Percentiles rank a stretch among this genome's conserved stretches.
Conservation (phyloP, 2,888 invertebrate species). For the Cylindroiulus punctatus region DNA sequence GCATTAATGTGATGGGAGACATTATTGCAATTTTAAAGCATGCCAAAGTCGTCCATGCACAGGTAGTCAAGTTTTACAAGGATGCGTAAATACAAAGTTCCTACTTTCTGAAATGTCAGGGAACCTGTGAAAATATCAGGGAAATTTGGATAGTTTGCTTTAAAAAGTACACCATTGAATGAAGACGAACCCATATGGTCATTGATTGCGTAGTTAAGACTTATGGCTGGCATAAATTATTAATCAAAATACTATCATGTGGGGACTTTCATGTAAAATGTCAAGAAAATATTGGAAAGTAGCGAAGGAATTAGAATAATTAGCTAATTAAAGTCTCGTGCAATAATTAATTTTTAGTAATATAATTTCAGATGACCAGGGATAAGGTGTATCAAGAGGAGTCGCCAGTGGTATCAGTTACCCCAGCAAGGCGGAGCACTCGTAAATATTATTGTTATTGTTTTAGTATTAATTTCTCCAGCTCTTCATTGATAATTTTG, state of each 20-base stretch:
- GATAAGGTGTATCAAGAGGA: slow-evolving; percentile 51
- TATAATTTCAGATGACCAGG: slow-evolving; percentile 32
- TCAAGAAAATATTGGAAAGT: too few species aligned
- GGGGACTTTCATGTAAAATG: too few species aligned
- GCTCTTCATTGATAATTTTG: background rate
- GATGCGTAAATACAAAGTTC: too few species aligned
- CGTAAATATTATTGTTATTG: slow-evolving; percentile 14
- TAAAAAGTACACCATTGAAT: too few species aligned
- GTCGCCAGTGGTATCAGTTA: slow-evolving; percentile 20
- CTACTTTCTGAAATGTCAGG: too few species aligned
- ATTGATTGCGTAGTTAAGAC: too few species aligned
- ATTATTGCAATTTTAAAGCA: slow-evolving; percentile 75
- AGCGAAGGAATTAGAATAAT: too few species aligned
- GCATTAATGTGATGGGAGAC: slow-evolving; percentile 77
- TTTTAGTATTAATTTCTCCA: background rate
- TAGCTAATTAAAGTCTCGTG: too few species aligned
- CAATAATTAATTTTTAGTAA: background rate
- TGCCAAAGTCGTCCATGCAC: slow-evolving; percentile 71
- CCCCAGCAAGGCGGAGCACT: slow-evolving; percentile 67
- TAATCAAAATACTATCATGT: too few species aligned
- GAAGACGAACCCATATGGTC: too few species aligned
- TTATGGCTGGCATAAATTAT: too few species aligned
- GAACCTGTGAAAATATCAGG: background rate
- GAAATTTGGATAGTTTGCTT: too few species aligned
- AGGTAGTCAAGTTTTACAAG: slow-evolving; percentile 67